These are phyloP conservation scores for Rhyacichthys aspro DNA, from an alignment of 2,797 vertebrate genomes.

Conservation along the genomic window DNA sequence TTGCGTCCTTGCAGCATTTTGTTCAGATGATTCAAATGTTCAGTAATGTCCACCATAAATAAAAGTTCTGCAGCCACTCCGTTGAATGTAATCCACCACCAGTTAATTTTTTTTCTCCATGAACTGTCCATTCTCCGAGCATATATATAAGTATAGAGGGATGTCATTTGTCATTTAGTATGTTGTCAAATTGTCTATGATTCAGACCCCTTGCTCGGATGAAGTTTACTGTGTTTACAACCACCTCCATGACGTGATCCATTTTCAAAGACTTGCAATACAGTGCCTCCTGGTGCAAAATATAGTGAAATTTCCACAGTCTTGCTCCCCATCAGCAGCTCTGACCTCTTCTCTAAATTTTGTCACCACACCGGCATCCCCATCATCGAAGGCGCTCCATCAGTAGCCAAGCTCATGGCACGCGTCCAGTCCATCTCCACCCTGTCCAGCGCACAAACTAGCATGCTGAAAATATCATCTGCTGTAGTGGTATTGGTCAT, in stretches of 20 bases:
- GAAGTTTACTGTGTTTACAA: slow-evolving; percentile 31
- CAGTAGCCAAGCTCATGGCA: slow-evolving; percentile 31
- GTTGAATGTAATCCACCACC: neutral
- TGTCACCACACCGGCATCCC: neutral
- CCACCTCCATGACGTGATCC: slow-evolving; percentile 33
- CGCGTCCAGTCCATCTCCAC: slow-evolving; percentile 18
- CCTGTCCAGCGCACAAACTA: slow-evolving; percentile 22
- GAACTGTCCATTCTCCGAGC: neutral
- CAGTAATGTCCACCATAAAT: slow-evolving; percentile 1
- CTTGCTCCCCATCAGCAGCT: slow-evolving; percentile 6
- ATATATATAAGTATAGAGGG: too few relatives aligned
- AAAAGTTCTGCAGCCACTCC: neutral
- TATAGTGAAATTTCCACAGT: slow-evolving; percentile 15
- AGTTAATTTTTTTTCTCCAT: neutral
- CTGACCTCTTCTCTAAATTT: slow-evolving; percentile 7
- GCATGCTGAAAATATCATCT: slow-evolving; percentile 24
- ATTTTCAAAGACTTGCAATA: slow-evolving; percentile 14
- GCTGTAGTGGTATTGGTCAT: slow-evolving; percentile 45
- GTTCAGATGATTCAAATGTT: slow-evolving; percentile 1
- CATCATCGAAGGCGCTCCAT: slow-evolving; percentile 3
- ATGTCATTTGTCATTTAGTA: slow-evolving; percentile 16
- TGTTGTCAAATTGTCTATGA: slow-evolving; percentile 24
- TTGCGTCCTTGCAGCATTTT: slow-evolving; percentile 15
- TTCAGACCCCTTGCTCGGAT: slow-evolving; percentile 26
- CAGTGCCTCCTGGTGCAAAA: slow-evolving; percentile 14